Percentiles rank a stretch among this genome's conserved stretches.
These are phyloP conservation scores for Vollenhovia emeryi DNA, from an alignment of 1,140 invertebrate species.

Conservation along the genomic window DNA sequence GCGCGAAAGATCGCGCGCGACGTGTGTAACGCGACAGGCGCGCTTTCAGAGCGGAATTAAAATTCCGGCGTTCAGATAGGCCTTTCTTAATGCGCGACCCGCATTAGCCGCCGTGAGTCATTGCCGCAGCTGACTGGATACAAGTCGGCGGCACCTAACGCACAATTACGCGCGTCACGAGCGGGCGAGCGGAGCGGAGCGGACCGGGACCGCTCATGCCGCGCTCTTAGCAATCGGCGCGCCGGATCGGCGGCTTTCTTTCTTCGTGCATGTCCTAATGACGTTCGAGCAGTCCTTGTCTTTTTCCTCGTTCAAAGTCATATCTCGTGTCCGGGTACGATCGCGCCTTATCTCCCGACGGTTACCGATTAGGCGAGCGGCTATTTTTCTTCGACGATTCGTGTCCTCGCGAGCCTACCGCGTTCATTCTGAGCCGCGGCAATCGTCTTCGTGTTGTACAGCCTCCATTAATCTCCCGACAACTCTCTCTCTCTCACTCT, in stretches of 20 bases:
- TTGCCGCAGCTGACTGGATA: constrained; percentile 41
- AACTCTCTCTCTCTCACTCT: neutral
- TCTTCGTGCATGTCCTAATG: constrained; percentile 17
- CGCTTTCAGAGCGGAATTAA: constrained; percentile 20
- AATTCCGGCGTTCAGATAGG: constrained; percentile 31
- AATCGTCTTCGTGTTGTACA: neutral
- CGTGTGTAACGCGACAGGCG: constrained; percentile 33
- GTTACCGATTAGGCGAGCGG: constrained; percentile 19
- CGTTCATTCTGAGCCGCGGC: neutral
- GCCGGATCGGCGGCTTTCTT: constrained; percentile 45
- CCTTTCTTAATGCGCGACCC: constrained; percentile 52
- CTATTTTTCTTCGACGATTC: neutral
- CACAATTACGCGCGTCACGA: constrained; percentile 52
- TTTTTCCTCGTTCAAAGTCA: constrained; percentile 6
- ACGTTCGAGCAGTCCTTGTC: constrained; percentile 42
- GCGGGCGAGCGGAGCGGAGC: constrained; percentile 14
- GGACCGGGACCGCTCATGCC: constrained; percentile 22
- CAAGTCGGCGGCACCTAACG: constrained; percentile 55
- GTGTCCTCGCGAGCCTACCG: neutral
- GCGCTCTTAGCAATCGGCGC: constrained; percentile 45
- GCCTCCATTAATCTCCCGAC: neutral
- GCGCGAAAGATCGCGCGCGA: constrained; percentile 39
- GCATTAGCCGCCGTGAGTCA: constrained; percentile 59
- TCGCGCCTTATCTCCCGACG: constrained; percentile 38
- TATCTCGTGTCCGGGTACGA: constrained; percentile 2